These are phyloP conservation scores for Labeo rohita DNA, from an alignment of 2,113 vertebrate genomes.

Conservation along the genomic window DNA sequence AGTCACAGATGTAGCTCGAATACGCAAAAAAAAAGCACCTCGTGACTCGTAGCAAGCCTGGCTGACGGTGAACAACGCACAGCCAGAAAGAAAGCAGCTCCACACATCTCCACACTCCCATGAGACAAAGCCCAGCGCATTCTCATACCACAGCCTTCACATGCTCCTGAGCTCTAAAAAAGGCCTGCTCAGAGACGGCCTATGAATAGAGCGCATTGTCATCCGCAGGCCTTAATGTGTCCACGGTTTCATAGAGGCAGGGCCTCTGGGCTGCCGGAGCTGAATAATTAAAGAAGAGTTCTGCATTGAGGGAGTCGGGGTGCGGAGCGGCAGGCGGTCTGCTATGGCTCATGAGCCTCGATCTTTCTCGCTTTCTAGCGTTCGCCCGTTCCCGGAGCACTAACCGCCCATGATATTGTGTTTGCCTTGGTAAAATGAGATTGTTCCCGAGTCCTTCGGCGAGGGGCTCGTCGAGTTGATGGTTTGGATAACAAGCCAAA, in stretches of 20 bases:
- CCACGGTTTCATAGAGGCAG: constrained; percentile 41
- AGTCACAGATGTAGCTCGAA: constrained; percentile 21
- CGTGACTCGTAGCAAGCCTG: constrained; percentile 36
- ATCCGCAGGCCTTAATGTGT: constrained; percentile 45
- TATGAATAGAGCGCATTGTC: constrained; percentile 62
- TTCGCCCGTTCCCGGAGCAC: not conserved
- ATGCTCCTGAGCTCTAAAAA: constrained; percentile 47
- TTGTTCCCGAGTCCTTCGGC: constrained; percentile 21
- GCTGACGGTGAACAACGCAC: not conserved
- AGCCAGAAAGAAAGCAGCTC: not conserved
- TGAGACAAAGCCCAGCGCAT: constrained; percentile 37
- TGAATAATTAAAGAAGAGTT: constrained; percentile 57
- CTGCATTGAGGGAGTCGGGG: constrained; percentile 43
- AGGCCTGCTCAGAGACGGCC: constrained; percentile 40
- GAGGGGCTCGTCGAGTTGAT: not conserved
- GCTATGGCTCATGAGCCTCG: constrained; percentile 43
- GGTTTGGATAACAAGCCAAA: constrained; percentile 42
- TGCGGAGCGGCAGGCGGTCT: constrained; percentile 42
- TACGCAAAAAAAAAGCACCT: not conserved
- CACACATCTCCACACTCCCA: constrained; percentile 24
- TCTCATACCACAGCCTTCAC: constrained; percentile 44
- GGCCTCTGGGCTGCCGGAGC: constrained; percentile 37
- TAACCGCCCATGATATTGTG: constrained; percentile 30
- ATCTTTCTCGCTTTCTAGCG: not conserved
- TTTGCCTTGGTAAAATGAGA: constrained; percentile 25